Evolutionary conservation across 2,888 invertebrate genomes (phyloP), one percentile per base, ranked within the genome.

Genomic region (Stratiomys singularior): DNA sequence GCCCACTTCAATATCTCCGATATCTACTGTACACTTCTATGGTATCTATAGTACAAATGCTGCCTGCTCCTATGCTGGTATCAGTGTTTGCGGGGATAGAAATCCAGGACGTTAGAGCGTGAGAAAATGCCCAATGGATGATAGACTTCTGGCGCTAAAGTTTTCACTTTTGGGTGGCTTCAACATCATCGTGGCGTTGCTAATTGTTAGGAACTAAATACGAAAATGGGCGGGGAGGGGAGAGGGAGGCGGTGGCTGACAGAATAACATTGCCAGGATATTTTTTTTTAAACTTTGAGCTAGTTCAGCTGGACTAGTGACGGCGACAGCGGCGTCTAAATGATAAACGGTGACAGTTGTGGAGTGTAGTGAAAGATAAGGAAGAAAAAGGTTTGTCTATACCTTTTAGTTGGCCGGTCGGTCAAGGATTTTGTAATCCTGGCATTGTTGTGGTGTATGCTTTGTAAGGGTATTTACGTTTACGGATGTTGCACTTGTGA

Each of bases 91-190:
- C 18, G 23, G 25, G 25, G 60, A 60, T 23, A 3, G 60, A 52
- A n/a, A 52, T 15, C 23, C 60, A 52, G 60, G 60, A 21, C 37
- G 58, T 60, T 37, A 37, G 37, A 60, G 30, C 60, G 74, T 74
- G 74, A 44, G 60, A 74, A 60, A 69, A 69, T 46, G 5, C 11
- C 25, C 47, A 21, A 37, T 5, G 58, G 74, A 52, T 74, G 74
- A 74, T 58, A 25, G 44, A 58, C 58, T 58, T 18, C 21, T 58
- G 60, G 30, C 58, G 74, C 44, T 30, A 37, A 74, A 74, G 74
- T 74, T 74, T 74, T 60, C 58, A 60, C 60, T 25, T 28, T 74
- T 47, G 23, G 69, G 25, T 69, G 30, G 69, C 23, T 69, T 64
- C 64, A 64, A 23, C 25, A 28, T 64, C 30, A 28, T 13, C 27